Conservation (phyloP, 2,113 vertebrate genomes). For the Genyomyrus donnyi region DNA sequence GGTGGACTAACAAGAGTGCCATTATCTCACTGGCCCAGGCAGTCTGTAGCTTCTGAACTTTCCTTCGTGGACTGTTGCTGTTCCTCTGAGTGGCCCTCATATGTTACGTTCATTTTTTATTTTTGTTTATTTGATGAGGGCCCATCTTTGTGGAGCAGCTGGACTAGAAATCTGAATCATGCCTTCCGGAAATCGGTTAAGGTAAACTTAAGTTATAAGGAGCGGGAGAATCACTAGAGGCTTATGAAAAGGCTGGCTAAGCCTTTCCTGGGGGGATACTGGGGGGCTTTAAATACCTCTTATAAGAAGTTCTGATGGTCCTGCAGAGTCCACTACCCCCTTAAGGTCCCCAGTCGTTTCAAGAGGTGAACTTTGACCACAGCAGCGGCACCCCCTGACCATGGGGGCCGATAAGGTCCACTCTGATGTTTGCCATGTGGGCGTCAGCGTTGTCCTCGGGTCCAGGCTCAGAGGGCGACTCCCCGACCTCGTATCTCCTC, state of each 20-base stretch:
- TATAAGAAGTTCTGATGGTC: background rate
- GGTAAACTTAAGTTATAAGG: background rate
- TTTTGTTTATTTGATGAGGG: background rate
- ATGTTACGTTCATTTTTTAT: background rate
- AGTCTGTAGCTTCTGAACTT: background rate
- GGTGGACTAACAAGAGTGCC: background rate
- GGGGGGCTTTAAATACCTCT: background rate
- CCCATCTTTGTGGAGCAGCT: background rate
- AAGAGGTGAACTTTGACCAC: background rate
- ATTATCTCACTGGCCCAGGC: background rate
- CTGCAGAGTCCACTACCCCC: background rate
- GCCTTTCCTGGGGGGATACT: background rate
- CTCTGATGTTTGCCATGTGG: background rate
- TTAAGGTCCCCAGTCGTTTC: too few species aligned
- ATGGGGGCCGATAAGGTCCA: background rate
- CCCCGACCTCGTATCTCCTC: background rate
- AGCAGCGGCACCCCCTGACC: background rate
- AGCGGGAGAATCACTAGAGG: background rate
- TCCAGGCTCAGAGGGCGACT: background rate
- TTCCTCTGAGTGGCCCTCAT: background rate
- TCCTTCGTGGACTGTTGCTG: background rate
- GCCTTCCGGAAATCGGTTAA: background rate
- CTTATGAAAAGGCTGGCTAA: background rate
- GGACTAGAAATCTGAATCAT: background rate
- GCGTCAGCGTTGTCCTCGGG: background rate